Percentiles rank a stretch among this genome's conserved stretches.
Conservation (phyloP, 2,113 vertebrate species). For the Pogona vitticeps region DNA sequence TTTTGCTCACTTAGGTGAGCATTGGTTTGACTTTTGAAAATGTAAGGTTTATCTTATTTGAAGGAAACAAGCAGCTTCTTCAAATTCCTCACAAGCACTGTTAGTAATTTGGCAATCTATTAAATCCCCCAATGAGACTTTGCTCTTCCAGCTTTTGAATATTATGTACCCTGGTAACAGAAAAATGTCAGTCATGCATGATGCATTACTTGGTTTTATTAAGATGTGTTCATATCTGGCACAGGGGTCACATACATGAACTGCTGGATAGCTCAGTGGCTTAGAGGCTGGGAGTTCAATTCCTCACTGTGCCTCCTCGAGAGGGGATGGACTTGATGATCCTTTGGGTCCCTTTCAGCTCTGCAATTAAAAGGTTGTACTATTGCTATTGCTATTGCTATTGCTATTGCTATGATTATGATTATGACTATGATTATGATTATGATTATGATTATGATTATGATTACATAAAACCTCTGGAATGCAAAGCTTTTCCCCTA, state of each 20-base stretch:
- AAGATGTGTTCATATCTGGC: not conserved
- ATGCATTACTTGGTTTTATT: conserved; percentile 6
- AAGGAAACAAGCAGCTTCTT: not conserved
- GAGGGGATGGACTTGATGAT: no score
- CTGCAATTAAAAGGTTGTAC: no score
- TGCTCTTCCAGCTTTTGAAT: conserved; percentile 5
- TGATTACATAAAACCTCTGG: no score
- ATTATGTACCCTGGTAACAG: not conserved
- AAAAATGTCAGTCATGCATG: not conserved
- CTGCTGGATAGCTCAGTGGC: no score
- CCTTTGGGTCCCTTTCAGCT: no score
- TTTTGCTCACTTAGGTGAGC: not conserved
- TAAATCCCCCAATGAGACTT: not conserved
- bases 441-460: no score
- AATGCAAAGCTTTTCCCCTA: not conserved
- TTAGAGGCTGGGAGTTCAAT: no score
- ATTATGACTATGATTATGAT: no score
- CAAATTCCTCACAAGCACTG: not conserved
- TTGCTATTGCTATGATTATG: no score
- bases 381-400: no score
- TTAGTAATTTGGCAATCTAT: not conserved
- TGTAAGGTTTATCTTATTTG: not conserved
- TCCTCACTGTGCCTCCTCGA: no score
- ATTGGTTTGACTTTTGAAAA: not conserved
- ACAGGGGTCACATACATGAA: not conserved